phyloP scores from a whole-genome alignment of 2,888 invertebrate genomes.

The Diachrysia chrysitis region DNA sequence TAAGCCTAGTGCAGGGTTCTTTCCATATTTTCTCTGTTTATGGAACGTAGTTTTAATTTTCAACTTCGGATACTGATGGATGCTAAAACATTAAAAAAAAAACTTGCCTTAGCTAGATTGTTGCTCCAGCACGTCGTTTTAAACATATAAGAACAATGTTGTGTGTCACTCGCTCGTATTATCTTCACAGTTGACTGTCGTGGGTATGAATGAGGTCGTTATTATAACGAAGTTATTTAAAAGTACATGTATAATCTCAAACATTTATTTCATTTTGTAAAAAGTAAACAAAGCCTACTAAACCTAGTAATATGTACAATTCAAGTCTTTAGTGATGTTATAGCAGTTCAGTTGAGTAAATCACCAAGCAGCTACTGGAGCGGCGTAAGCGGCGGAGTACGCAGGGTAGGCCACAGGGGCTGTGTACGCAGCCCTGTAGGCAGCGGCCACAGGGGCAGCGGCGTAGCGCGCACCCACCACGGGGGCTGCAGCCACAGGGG shows the following conservation, averaged over 20 bases:
- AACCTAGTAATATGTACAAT: constrained; percentile 76
- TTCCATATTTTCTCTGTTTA: too few relatives aligned
- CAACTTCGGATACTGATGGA: too few relatives aligned
- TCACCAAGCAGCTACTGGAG: constrained; percentile 37
- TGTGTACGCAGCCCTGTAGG: constrained; percentile 55
- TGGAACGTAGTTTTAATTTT: too few relatives aligned
- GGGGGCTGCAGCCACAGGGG: constrained; percentile 60
- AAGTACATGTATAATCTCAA: constrained; percentile 26
- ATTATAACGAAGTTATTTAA: too few relatives aligned
- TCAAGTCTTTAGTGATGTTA: constrained; percentile 78
- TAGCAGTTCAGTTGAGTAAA: constrained; percentile 12
- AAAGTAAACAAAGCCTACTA: constrained; percentile 68
- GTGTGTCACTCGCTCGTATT: too few relatives aligned
- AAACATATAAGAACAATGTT: too few relatives aligned
- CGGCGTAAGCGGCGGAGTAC: constrained; percentile 55
- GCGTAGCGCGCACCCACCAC: constrained; percentile 52
- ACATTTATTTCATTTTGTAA: constrained; percentile 60
- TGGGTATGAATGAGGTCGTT: too few relatives aligned
- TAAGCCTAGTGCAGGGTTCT: too few relatives aligned
- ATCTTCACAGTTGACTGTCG: too few relatives aligned
- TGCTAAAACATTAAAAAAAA: too few relatives aligned
- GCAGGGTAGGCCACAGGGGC: constrained; percentile 55
- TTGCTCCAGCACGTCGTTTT: too few relatives aligned
- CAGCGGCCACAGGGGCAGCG: constrained; percentile 49
- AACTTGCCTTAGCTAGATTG: too few relatives aligned